These are phyloP conservation scores for Patella vulgata DNA, from an alignment of 1,140 invertebrate genomes.

Conservation along the genomic window DNA sequence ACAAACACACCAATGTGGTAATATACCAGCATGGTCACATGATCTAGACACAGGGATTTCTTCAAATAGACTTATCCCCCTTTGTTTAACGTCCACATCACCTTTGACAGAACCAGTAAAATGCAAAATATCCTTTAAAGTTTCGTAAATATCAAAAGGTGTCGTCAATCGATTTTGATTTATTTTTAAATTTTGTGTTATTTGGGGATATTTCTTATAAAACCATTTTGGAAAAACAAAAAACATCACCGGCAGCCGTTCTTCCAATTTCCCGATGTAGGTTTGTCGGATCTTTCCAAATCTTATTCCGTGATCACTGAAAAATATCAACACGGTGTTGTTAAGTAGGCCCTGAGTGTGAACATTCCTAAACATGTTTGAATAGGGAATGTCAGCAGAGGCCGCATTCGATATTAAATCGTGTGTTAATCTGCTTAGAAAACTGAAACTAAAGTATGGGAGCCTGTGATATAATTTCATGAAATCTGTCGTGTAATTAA, in stretches of 20 bases:
- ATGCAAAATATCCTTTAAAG: conserved; percentile 47
- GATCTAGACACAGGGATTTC: conserved; percentile 63
- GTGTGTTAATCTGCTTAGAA: conserved; percentile 55
- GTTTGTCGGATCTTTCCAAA: conserved; percentile 81
- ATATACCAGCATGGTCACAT: conserved; percentile 63
- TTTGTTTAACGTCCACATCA: conserved; percentile 2
- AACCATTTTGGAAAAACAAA: conserved; percentile 80
- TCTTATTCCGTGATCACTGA: conserved; percentile 91
- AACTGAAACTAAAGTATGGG: conserved; percentile 48
- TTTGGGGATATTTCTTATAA: conserved; percentile 71
- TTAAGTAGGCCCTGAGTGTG: conserved; percentile 47
- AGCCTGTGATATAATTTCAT: conserved; percentile 12
- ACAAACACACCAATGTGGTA: conserved; percentile 68
- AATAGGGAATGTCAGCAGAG: conserved; percentile 40
- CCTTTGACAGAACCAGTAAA: conserved; percentile 25
- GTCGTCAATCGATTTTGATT: conserved; percentile 70
- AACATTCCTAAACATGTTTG: conserved; percentile 43
- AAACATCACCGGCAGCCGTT: conserved; percentile 79
- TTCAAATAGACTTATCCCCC: conserved; percentile 63
- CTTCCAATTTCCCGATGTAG: conserved; percentile 84
- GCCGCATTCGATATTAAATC: conserved; percentile 48
- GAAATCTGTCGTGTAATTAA: conserved; percentile 31
- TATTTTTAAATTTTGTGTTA: conserved; percentile 73
- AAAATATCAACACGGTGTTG: conserved; percentile 73
- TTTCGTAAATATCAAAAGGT: conserved; percentile 61